These are phyloP conservation scores for Syngnathus scovelli DNA, from an alignment of 2,113 vertebrate species.

Conservation along the genomic window DNA sequence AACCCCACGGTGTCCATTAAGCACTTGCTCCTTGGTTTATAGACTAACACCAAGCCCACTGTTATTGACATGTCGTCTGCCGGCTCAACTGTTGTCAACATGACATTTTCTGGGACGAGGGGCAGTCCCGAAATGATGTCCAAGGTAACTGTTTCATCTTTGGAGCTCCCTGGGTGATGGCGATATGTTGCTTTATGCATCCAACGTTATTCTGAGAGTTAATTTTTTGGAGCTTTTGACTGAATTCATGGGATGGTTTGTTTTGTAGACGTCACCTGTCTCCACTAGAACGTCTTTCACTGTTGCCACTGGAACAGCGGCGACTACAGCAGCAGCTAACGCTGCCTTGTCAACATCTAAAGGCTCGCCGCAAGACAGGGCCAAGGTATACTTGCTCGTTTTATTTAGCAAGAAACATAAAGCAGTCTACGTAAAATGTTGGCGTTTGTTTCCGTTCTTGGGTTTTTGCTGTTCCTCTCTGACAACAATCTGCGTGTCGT, in stretches of 20 bases:
- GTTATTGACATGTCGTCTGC: conserved; percentile 50
- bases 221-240: not conserved
- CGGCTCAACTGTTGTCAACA: conserved; percentile 40
- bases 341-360: conserved; percentile 31
- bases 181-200: conserved; percentile 12
- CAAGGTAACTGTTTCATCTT: conserved; percentile 31
- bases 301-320: conserved; percentile 19
- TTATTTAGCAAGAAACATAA: not conserved
- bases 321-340: not conserved
- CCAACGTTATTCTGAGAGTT: not conserved
- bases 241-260: not conserved
- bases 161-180: not conserved
- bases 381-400: conserved; percentile 49
- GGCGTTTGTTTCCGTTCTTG: not conserved
- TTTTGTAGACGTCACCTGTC: conserved; percentile 47
- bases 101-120: conserved; percentile 24
- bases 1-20: conserved; percentile 20
- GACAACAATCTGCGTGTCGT: not conserved
- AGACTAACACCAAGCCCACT: conserved; percentile 50
- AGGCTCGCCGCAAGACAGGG: conserved; percentile 39
- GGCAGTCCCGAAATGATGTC: conserved; percentile 16
- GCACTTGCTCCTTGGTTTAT: conserved; percentile 43
- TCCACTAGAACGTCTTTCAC: conserved; percentile 18
- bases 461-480: too few species aligned
- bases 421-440: conserved; percentile 3